Base-by-base conservation (phyloP, 2,888 invertebrate genomes). In the Lepidochitona cinerea region DNA sequence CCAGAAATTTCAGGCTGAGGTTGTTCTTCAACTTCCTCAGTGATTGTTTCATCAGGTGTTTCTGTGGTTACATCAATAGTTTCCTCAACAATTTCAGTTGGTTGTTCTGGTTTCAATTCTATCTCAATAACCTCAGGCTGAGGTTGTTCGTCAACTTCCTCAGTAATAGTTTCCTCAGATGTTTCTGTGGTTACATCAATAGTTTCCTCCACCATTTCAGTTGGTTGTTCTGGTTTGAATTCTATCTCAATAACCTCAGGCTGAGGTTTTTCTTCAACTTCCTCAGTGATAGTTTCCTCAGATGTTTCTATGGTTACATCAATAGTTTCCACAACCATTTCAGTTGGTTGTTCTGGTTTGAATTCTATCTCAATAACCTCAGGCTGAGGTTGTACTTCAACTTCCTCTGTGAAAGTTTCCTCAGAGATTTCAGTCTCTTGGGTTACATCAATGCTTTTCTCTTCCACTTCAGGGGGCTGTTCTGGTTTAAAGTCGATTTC, bases 361-460 rank as follows among this genome's bases (percentile, higher is more conserved):
- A 65, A 29, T 65, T 65, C 65, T 32, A 65, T 7, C 12, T 32
- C 65, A 7, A 65, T 33, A 33, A 12, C 23, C 33, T 65, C 65
- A 32, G 23, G 65, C 33, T 32, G 7, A 65, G 32, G 33, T 32
- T 65, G 65, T 41, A 12, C 41, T 41, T 41, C 41, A 41, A 41
- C 18, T 9, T 12, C 18, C 18, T 41, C 41, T 12, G 41, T 41
- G 41, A 49, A 1, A 49, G 7, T 7, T 49, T 49, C 49, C 32
- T 74, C 71, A 52, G 54, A 37, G 65, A 73, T 68, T 49, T 77
- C 68, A 67, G 77, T 74, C n/a, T n/a, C n/a, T n/a, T n/a, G n/a
- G 67, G 77, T 79, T 18, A 75, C 64, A 36, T 72, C 36, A 37
- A 49, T 64, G 23, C 7, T n/a, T 23, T n/a, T n/a, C n/a, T n/a